Evolutionary conservation across 2,888 invertebrate genomes (phyloP), one percentile per base, ranked within the genome.

Genomic region (Volucella bombylans): DNA sequence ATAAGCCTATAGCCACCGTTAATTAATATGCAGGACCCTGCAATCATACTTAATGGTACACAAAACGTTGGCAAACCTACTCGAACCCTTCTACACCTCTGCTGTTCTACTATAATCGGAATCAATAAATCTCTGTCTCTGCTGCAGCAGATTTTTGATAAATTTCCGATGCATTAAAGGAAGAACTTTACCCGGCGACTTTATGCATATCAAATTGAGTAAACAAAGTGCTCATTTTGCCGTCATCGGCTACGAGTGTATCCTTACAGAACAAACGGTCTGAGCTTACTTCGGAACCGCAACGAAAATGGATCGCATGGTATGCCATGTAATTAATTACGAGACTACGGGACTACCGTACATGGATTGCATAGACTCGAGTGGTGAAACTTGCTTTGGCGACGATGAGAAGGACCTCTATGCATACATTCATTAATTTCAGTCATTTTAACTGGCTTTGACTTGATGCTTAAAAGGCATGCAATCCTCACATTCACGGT

Each of bases 141-240:
- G 65, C 61, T 45, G 61, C 49, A 80, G 80, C 80, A 76, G 71
- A 80, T 83, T 83, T 83, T 83, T 83, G 80, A 83, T 80, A 83
- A 83, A 83, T 83, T 80, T 54, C 59, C 71, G 65, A 80, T 83
- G 80, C 80, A 83, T 80, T 83, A 71, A 83, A 76, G 80, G 83
- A 83, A 61, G 83, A 83, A 83, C 73, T 83, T 83, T 80, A 49
- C 31, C 67, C 69, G 59, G 61, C 71, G 67, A 83, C 80, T 83
- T 80, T 83, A 83, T 83, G 80, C 80, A 83, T 83, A 80, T 83
- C 74, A 76, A 83, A 83, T 83, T 83, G 74, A 74, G 83, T 71
- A 83, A 83, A 80, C 80, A 80, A 80, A 71, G 74, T 14, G 80
- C 80, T 83, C 80, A 76, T 71, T 76, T 80, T 43, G 57, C 65